A percentile compares a stretch with the other conserved stretches of the same genome.
phyloP scores from a whole-genome alignment of 2,797 vertebrate genomes.

The Micromesistius poutassou region DNA sequence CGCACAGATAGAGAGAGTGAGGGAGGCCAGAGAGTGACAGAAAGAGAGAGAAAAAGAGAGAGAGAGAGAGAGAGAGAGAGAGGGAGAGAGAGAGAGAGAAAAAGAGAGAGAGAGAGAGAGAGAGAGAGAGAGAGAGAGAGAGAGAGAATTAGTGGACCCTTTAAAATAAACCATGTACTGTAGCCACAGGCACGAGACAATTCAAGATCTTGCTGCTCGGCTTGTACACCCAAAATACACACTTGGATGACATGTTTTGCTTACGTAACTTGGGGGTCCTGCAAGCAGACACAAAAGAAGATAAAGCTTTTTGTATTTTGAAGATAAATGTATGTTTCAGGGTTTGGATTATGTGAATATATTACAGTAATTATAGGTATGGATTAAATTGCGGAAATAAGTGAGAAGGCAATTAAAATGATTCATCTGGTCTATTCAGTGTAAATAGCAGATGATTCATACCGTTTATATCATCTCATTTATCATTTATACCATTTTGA shows the following conservation, averaged over 20 bases:
- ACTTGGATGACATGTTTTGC: neutral
- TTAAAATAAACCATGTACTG: neutral
- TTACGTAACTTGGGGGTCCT: neutral
- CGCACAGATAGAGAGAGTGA: conserved; percentile 7
- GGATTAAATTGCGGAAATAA: neutral
- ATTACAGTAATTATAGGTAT: conserved; percentile 1
- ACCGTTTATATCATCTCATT: too few relatives aligned
- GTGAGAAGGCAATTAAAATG: neutral
- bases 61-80: conserved; percentile 1
- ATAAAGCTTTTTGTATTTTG: neutral
- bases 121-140: neutral
- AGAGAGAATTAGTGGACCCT: conserved; percentile 1
- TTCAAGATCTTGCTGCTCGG: neutral
- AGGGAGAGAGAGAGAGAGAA: conserved; percentile 5
- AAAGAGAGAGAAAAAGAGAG: conserved; percentile 2
- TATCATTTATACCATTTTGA: too few relatives aligned
- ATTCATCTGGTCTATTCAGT: neutral
- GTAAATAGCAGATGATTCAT: neutral
- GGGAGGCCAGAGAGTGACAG: too few relatives aligned
- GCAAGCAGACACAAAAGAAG: neutral
- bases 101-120: conserved; percentile 1
- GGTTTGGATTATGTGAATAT: neutral
- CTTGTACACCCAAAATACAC: neutral
- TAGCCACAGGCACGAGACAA: neutral
- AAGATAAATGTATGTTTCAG: neutral